A percentile compares a stretch with the other conserved stretches of the same genome.
Evolutionary conservation across 1,140 invertebrate genomes (phyloP).

Genomic region (Hirudo medicinalis): DNA sequence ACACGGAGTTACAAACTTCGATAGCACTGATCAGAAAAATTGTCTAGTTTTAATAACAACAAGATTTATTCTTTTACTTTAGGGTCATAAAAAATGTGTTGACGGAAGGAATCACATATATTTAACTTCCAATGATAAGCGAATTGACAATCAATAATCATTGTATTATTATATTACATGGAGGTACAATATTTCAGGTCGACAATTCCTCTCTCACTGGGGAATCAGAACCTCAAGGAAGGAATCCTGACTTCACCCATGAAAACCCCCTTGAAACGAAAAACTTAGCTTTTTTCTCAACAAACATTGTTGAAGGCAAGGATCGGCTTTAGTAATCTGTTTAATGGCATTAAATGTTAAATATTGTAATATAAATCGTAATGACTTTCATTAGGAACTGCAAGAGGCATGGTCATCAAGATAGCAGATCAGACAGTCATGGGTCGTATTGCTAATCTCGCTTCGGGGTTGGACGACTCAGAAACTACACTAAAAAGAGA

Average conservation of each 20-base stretch:
- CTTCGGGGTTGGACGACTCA: constrained; percentile 85
- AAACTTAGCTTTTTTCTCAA: constrained; percentile 9
- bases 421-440: constrained; percentile 59
- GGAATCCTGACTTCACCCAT: background rate
- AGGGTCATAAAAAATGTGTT: too few relatives aligned
- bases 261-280: constrained; percentile 10
- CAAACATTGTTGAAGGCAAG: constrained; percentile 7
- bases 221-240: background rate
- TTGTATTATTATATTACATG: background rate
- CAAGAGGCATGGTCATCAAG: constrained; percentile 33
- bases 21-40: too few relatives aligned
- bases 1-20: too few relatives aligned
- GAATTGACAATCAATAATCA: too few relatives aligned
- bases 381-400: constrained; percentile 1
- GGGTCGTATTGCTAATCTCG: constrained; percentile 91
- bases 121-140: too few relatives aligned
- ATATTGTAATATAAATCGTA: too few relatives aligned
- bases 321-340: background rate
- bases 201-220: constrained; percentile 4
- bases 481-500: constrained; percentile 95
- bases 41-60: too few relatives aligned
- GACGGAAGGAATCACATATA: too few relatives aligned
- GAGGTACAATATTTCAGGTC: background rate
- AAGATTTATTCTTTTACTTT: too few relatives aligned
- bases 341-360: too few relatives aligned